A percentile compares a stretch with the other conserved stretches of the same genome.
phyloP scores from a whole-genome alignment of 2,888 invertebrate genomes.

The Parapristionchus giblindavisi region DNA sequence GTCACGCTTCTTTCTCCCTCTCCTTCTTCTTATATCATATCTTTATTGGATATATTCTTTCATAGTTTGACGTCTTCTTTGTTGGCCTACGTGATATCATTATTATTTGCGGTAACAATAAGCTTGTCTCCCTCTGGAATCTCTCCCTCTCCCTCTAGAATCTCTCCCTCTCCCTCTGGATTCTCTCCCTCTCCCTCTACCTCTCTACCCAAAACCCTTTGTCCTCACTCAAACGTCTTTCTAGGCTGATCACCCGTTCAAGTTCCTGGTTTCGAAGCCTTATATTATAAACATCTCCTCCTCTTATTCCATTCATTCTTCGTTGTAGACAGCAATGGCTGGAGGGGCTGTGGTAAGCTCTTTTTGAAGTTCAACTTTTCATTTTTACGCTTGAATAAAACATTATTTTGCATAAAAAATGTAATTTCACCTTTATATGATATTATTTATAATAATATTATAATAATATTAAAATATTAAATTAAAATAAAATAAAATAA shows the following conservation, averaged over 20 bases:
- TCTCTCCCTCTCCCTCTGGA: constrained; percentile 1
- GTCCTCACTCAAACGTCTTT: neutral
- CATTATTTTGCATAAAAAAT: neutral
- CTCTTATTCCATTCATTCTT: neutral
- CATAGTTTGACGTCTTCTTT: neutral
- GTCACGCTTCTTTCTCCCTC: neutral
- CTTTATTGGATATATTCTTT: neutral
- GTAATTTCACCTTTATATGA: neutral
- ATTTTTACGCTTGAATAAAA: neutral
- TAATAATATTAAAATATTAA: neutral
- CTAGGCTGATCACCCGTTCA: neutral
- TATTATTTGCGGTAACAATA: neutral
- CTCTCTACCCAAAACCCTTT: neutral
- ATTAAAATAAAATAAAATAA: neutral
- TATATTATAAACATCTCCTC: neutral
- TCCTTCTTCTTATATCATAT: neutral
- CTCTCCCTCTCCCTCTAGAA: neutral
- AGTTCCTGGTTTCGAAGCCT: neutral
- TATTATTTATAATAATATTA: neutral
- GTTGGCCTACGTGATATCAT: neutral
- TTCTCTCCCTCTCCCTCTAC: neutral
- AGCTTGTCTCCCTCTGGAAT: neutral
- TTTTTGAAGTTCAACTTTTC: neutral
- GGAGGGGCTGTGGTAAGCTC: constrained; percentile 26
- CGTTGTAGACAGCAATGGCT: neutral